Evolutionary conservation across 2,888 invertebrate genomes (phyloP).

Genomic region (Pachliopta kotzebuea): DNA sequence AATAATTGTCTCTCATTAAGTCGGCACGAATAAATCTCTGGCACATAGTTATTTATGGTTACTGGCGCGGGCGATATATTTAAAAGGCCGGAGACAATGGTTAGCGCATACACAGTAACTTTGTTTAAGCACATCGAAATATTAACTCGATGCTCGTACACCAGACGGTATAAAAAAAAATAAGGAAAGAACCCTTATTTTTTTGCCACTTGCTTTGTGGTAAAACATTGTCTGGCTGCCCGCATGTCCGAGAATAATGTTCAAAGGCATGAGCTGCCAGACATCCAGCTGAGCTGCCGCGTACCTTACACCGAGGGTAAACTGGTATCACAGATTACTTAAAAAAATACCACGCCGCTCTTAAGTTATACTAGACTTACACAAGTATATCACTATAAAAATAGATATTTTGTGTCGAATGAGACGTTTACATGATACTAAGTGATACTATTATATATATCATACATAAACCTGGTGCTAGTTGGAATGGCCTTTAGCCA

Average conservation of each 20-base stretch:
- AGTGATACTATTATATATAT: too few species aligned
- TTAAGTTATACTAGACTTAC: background rate
- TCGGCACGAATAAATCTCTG: constrained; percentile 25
- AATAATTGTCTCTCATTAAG: constrained; percentile 23
- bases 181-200: constrained; percentile 7
- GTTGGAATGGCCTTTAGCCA: too few species aligned
- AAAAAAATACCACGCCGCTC: background rate
- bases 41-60: constrained; percentile 17
- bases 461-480: too few species aligned
- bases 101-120: background rate
- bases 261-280: constrained; percentile 3
- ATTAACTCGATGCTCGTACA: background rate
- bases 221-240: constrained; percentile 21
- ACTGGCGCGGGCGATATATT: constrained; percentile 12
- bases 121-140: background rate
- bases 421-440: too few species aligned
- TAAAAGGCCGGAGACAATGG: constrained; percentile 22
- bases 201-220: constrained; percentile 25
- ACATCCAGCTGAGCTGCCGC: constrained; percentile 1
- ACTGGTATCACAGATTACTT: background rate
- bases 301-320: background rate
- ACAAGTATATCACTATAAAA: background rate
- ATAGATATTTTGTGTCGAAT: too few species aligned
- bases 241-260: constrained; percentile 26
- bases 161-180: background rate